Conservation (phyloP, 2,113 vertebrate genomes). For the Cromileptes altivelis region DNA sequence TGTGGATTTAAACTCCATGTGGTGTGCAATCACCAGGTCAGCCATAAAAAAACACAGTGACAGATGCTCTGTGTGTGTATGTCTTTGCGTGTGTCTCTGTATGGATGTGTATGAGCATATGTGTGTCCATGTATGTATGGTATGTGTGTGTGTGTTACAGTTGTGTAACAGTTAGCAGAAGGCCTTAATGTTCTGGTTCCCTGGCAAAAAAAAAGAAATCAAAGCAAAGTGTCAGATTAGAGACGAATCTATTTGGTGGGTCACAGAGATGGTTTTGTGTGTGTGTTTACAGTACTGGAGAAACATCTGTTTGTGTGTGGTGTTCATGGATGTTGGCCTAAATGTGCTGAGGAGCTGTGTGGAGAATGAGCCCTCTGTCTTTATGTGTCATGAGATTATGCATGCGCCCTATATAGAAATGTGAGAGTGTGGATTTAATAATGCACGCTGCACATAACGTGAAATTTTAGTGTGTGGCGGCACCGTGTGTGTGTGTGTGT, state of each 20-base stretch:
- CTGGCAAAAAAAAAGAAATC: too few species aligned
- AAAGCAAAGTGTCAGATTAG: too few species aligned
- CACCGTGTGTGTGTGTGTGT: background rate
- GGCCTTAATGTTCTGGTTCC: background rate
- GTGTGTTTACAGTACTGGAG: background rate
- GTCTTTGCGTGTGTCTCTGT: background rate
- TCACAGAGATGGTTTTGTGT: background rate
- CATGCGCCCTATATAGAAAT: background rate
- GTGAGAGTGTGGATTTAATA: background rate
- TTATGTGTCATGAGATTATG: slow-evolving; percentile 1
- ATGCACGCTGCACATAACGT: background rate
- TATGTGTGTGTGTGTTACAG: background rate
- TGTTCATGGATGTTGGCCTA: too few species aligned
- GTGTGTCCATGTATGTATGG: background rate
- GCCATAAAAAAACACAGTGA: slow-evolving; percentile 47
- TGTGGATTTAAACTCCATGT: slow-evolving; percentile 51
- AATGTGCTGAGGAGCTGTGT: background rate
- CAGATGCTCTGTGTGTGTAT: slow-evolving; percentile 60
- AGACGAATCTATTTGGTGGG: background rate
- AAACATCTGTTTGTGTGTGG: too few species aligned
- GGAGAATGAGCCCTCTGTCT: background rate
- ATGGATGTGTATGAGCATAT: background rate
- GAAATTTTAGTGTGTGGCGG: background rate
- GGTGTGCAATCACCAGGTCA: slow-evolving; percentile 47
- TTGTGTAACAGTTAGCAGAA: slow-evolving; percentile 61